Evolutionary conservation across 2,797 vertebrate genomes (phyloP), one percentile per base, ranked within the genome.

Genomic region (Ctenochaetus hawaiiensis): DNA sequence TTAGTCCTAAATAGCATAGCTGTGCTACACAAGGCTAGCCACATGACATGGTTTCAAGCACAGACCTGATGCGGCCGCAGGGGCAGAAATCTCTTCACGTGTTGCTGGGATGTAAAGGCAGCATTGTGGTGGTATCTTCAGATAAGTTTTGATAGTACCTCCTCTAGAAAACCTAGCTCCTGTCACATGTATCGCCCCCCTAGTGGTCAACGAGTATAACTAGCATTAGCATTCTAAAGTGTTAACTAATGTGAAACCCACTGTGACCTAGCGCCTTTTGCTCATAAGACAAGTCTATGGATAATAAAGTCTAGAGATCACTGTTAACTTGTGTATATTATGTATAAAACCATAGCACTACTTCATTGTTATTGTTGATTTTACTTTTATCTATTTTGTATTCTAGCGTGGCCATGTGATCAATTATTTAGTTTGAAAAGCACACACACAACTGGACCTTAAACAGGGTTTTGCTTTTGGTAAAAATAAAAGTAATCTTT

Each of bases 261-360:
- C 88, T 94, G 89, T 92, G 91, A 92, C 87, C 82, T 92, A 91
- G 88, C 89, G 77, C 85, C 81, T 88, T 91, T 87, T 84, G 85
- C 86, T 91, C 73, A 62, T 91, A 72, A 89, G 83, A 88, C 86
- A 68, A 87, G 83, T 88, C 73, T 84, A 88, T 89, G 81, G 80
- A 84, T 89, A 90, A 79, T 70, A 77, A 80, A 81, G 57, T 85
- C 78, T 93, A 93, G 87, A 87, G 75, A 91, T 92, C 80, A 91
- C 90, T 93, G 89, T 91, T 88, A 90, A 90, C 83, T 83, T 86
- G 84, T 95, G 93, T 95, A 94, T 93, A 90, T 92, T 91, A 83
- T 94, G 92, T 96, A 95, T 81, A 93, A 93, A 95, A 90, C 85
- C 84, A 91, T 91, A 92, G 93, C 89, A 93, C 85, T 92, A 90